phyloP scores from a whole-genome alignment of 2,888 invertebrate genomes.

The Antheraea assamensis region DNA sequence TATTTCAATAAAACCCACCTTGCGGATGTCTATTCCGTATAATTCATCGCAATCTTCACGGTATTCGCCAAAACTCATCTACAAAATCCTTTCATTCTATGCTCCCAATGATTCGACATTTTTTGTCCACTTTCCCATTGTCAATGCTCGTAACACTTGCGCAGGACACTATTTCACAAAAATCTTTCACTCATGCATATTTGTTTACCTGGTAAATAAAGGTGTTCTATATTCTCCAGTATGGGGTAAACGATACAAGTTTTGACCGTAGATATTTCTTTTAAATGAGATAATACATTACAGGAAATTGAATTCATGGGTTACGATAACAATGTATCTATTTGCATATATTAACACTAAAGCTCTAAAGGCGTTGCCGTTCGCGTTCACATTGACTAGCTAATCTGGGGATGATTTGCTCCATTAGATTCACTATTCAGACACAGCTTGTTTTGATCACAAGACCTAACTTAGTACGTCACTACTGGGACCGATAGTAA shows the following conservation, averaged over 20 bases:
- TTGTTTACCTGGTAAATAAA: constrained; percentile 57
- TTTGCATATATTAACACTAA: too few species aligned
- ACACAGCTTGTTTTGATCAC: too few species aligned
- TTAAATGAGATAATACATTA: background rate
- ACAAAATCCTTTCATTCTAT: constrained; percentile 54
- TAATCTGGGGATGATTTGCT: too few species aligned
- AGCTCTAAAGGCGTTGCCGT: too few species aligned
- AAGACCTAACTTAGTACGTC: too few species aligned
- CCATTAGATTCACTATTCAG: too few species aligned
- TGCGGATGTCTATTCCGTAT: constrained; percentile 48
- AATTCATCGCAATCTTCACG: constrained; percentile 48
- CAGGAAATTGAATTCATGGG: too few species aligned
- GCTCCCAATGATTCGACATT: constrained; percentile 31
- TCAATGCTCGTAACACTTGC: constrained; percentile 61
- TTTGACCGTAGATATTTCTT: background rate
- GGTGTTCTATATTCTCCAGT: constrained; percentile 50
- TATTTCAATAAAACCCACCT: constrained; percentile 41
- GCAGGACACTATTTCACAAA: constrained; percentile 70
- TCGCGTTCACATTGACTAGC: too few species aligned
- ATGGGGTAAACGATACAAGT: constrained; percentile 43
- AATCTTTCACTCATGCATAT: constrained; percentile 51
- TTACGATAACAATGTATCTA: too few species aligned
- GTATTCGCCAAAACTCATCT: constrained; percentile 41
- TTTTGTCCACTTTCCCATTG: constrained; percentile 43
- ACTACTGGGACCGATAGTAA: too few species aligned